Conservation (phyloP, 2,797 vertebrate genomes). For the Melanotaenia maccullochi region DNA sequence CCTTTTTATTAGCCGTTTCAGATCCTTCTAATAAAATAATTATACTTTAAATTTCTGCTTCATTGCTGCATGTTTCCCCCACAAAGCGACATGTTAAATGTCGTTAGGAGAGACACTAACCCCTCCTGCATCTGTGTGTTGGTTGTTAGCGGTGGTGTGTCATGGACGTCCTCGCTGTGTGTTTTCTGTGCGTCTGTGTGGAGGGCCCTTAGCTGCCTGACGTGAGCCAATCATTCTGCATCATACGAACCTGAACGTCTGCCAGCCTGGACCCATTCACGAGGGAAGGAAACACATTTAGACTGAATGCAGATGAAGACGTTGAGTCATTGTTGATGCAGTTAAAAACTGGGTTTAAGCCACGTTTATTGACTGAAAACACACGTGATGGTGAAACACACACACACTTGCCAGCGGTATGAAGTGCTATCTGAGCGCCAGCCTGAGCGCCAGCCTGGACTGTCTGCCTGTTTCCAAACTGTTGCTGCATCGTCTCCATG, state of each 20-base stretch:
- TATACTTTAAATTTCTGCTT: constrained; percentile 8
- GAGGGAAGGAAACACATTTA: too few species aligned
- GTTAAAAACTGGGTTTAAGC: background rate
- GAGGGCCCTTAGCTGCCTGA: constrained; percentile 26
- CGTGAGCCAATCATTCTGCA: constrained; percentile 21
- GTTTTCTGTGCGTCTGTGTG: constrained; percentile 25
- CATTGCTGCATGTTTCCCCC: too few species aligned
- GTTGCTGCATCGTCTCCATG: constrained; percentile 19
- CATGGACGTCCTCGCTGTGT: constrained; percentile 20
- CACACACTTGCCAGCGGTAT: constrained; percentile 29
- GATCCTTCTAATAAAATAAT: constrained; percentile 71
- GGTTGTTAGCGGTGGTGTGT: constrained; percentile 9
- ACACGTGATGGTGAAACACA: background rate
- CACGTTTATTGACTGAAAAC: background rate
- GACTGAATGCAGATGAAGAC: too few species aligned
- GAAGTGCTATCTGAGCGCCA: constrained; percentile 38
- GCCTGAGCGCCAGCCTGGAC: constrained; percentile 17
- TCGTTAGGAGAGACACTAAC: background rate
- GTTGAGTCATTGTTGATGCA: background rate
- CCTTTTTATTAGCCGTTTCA: constrained; percentile 40
- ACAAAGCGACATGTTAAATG: too few species aligned
- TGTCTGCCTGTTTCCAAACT: constrained; percentile 36
- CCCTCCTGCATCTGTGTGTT: constrained; percentile 13
- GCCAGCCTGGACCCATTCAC: background rate
- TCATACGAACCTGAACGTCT: constrained; percentile 8